Percentiles rank a stretch among this genome's conserved stretches.
These are phyloP conservation scores for Drosophila kurseongensis DNA, from an alignment of 1,140 invertebrate genomes.

Conservation along the genomic window DNA sequence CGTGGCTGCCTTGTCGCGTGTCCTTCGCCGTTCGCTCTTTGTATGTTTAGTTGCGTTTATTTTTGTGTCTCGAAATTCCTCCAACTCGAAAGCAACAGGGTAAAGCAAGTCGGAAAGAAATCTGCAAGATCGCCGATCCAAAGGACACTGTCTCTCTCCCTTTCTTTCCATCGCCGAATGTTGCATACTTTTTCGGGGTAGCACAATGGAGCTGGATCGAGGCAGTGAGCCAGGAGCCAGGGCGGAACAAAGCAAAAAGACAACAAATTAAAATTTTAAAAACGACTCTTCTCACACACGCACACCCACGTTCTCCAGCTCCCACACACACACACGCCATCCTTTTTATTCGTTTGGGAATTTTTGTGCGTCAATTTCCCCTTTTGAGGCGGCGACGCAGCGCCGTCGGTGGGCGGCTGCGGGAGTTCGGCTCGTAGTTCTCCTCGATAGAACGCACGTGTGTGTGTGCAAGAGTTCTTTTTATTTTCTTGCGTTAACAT, in stretches of 20 bases:
- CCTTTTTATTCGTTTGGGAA: constrained; percentile 77
- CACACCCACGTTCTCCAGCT: constrained; percentile 5
- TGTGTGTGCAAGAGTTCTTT: constrained; percentile 37
- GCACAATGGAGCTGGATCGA: not conserved
- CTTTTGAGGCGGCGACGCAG: constrained; percentile 24
- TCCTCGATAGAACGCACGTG: constrained; percentile 12
- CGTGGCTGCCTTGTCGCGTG: constrained; percentile 69
- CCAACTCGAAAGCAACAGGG: constrained; percentile 23
- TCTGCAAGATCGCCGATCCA: not conserved
- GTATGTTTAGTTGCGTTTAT: constrained; percentile 22
- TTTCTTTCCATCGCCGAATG: not conserved
- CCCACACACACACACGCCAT: constrained; percentile 29
- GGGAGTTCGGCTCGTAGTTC: constrained; percentile 32
- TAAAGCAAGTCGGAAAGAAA: not conserved
- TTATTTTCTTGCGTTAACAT: constrained; percentile 52
- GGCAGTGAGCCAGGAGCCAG: not conserved
- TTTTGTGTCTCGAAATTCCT: constrained; percentile 36
- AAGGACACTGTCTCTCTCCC: not conserved
- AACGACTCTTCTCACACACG: constrained; percentile 27
- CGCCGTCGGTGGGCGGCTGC: constrained; percentile 23
- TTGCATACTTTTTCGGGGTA: constrained; percentile 40
- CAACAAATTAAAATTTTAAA: constrained; percentile 62
- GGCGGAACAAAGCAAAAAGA: constrained; percentile 26
- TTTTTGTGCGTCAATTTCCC: constrained; percentile 81
- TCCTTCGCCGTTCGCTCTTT: constrained; percentile 13